Conservation (phyloP, 2,113 vertebrate species). For the Eleginops maclovinus region DNA sequence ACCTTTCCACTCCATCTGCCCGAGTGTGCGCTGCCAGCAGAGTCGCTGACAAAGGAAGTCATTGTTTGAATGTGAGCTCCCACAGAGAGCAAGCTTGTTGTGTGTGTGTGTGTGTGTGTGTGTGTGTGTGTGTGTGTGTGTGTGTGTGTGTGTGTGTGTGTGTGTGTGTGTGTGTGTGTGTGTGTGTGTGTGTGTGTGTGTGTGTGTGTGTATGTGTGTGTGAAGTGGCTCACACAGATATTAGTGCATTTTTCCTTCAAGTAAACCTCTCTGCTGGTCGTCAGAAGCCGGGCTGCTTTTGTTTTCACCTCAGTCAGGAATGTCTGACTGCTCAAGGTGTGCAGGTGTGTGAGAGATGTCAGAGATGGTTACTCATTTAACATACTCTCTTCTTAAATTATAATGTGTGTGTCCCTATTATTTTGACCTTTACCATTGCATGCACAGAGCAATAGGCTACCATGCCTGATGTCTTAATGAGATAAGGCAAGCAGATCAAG, state of each 20-base stretch:
- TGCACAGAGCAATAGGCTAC: neutral
- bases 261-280: conserved; percentile 48
- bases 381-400: neutral
- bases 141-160: conserved; percentile 1
- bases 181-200: neutral
- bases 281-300: conserved; percentile 6
- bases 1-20: conserved; percentile 9
- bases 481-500: conserved; percentile 61
- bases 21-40: conserved; percentile 24
- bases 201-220: neutral
- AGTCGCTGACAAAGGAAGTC: conserved; percentile 29
- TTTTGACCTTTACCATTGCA: conserved; percentile 12
- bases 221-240: conserved; percentile 27
- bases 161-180: conserved; percentile 5
- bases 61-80: conserved; percentile 53
- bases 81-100: conserved; percentile 19
- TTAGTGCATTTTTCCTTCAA: conserved; percentile 49
- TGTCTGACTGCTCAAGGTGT: neutral
- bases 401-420: neutral
- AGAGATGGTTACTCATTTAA: neutral
- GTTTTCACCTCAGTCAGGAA: conserved; percentile 32
- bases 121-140: neutral
- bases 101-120: conserved; percentile 2
- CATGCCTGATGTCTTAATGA: conserved; percentile 45
- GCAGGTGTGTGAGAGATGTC: neutral